Percentiles rank a stretch among this genome's conserved stretches.
phyloP scores from a whole-genome alignment of 2,113 vertebrate genomes.

The Macquaria australasica region DNA sequence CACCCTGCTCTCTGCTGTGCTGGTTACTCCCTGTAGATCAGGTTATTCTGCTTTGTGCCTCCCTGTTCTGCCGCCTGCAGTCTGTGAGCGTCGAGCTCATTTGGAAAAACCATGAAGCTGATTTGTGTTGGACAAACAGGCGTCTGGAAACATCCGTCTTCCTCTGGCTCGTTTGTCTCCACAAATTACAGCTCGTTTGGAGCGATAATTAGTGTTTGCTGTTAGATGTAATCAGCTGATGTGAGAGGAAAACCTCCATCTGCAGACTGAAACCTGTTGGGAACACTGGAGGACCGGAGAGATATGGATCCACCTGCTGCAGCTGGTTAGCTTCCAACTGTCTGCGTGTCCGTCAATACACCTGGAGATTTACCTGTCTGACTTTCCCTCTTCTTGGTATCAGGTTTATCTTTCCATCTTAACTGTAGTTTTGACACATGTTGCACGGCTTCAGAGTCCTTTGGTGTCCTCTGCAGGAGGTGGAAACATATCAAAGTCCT shows the following conservation, averaged over 20 bases:
- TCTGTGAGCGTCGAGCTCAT: neutral
- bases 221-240: constrained; percentile 4
- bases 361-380: neutral
- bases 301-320: constrained; percentile 13
- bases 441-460: too few species aligned
- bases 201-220: neutral
- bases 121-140: neutral
- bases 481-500: too few species aligned
- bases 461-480: too few species aligned
- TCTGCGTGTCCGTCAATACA: neutral
- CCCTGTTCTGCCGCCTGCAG: too few species aligned
- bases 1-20: too few species aligned
- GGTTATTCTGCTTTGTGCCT: too few species aligned
- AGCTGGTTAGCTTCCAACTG: neutral
- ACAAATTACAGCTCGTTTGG: neutral
- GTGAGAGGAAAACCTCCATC: neutral
- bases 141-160: constrained; percentile 4
- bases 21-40: too few species aligned
- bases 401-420: too few species aligned
- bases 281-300: neutral
- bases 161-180: constrained; percentile 3
- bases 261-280: neutral
- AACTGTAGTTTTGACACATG: too few species aligned
- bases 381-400: too few species aligned
- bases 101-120: neutral